Evolutionary conservation across 2,888 invertebrate genomes (phyloP), one percentile per base, ranked within the genome.

Genomic region (Synanthedon vespiformis): DNA sequence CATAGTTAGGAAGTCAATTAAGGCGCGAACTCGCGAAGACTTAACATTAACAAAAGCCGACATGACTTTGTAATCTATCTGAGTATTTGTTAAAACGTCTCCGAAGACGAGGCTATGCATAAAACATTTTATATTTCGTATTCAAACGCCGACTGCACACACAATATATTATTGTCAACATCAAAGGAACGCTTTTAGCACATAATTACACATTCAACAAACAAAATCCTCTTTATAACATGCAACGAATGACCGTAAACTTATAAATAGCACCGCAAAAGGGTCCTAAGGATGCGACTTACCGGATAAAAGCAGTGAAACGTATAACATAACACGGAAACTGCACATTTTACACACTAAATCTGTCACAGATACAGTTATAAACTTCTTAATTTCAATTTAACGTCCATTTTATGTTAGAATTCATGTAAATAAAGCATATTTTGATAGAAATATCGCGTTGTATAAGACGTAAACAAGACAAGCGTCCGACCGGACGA

Each of bases 251-350:
- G 77, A 76, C 77, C 74, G 74, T 78, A 77, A 65, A 69, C 68
- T 75, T 82, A 82, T 67, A 81, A 82, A 82, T 82, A 82, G 80
- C 69, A 58, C 61, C 58, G 60, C 65, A 64, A 71, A 34, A 77
- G 74, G 73, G 69, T 71, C 64, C 53, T 70, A 72, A 77, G 73
- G 78, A 81, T 79, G 75, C 73, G 63, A 77, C 86, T 84, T 76
- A 85, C 85, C 85, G 72, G 76, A 76, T 68, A 83, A 67, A 62
- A 84, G 61, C 61, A 86, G 68, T 61, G 72, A 67, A 61, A 74
- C 61, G 62, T 77, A 64, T 55, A 83, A 64, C 62, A 80, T 63
- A 60, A 67, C 68, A 62, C 72, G 74, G 58, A 67, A 70, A 61
- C 68, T 65, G 61, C 76, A 74, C 86, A 86, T 86, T 76, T 72